Percentiles rank a stretch among this genome's conserved stretches.
These are phyloP conservation scores for Arbacia lixula DNA, from an alignment of 53 echinoderm and acorn worm genomes.

Conservation along the genomic window DNA sequence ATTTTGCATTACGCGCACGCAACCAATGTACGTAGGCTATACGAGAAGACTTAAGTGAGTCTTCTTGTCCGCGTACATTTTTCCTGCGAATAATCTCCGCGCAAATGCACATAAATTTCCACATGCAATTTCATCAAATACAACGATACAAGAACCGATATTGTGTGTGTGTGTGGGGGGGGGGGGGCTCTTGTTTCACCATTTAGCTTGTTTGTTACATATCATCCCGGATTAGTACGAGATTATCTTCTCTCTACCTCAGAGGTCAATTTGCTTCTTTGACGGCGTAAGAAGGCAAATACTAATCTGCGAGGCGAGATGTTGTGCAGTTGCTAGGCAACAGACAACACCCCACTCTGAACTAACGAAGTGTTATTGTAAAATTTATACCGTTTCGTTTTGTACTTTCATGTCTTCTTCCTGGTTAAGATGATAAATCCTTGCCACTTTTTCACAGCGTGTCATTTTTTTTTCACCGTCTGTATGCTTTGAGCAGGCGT, in stretches of 20 bases:
- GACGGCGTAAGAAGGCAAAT: constrained; percentile 10
- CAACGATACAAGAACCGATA: no score
- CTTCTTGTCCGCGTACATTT: no score
- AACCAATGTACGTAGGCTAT: no score
- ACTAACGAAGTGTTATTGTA: constrained; percentile 43
- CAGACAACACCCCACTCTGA: constrained; percentile 19
- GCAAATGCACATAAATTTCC: no score
- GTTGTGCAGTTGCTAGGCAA: background rate
- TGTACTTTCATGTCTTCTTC: constrained; percentile 40
- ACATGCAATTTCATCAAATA: no score
- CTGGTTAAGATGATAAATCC: constrained; percentile 19
- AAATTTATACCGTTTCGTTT: constrained; percentile 40
- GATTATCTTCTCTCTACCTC: constrained; percentile 29
- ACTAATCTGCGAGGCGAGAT: no score
- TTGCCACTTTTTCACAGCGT: constrained; percentile 21
- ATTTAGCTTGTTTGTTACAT: constrained; percentile 46
- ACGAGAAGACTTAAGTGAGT: no score
- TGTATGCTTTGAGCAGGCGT: constrained; percentile 10
- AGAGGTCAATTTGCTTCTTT: constrained; percentile 36
- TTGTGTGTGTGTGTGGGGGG: no score
- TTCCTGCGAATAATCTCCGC: no score
- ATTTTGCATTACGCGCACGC: no score
- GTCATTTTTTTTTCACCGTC: constrained; percentile 10
- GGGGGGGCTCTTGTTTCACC: constrained; percentile 39
- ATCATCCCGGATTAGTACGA: constrained; percentile 34